Conservation (phyloP, 2,113 vertebrate genomes). For the Microcebus griseorufus region DNA sequence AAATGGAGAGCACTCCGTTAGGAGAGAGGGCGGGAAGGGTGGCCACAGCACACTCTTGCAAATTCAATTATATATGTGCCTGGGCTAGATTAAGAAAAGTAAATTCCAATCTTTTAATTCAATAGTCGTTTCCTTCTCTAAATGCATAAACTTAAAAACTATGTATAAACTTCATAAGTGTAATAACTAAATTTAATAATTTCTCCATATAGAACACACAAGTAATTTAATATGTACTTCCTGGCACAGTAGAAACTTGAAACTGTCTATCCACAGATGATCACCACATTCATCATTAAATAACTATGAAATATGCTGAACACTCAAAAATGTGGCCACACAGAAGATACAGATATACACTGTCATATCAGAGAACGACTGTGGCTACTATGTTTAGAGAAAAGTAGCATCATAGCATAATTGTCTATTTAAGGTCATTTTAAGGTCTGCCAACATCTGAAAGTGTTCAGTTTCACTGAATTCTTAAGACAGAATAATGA, state of each 20-base stretch:
- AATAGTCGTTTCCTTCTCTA: background rate
- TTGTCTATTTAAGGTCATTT: background rate
- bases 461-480: background rate
- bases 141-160: background rate
- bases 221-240: background rate
- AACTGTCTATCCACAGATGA: background rate
- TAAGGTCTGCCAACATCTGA: background rate
- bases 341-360: background rate
- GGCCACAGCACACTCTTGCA: rapidly evolving
- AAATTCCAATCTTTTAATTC: background rate
- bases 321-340: background rate
- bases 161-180: background rate
- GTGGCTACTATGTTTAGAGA: background rate
- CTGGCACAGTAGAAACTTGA: background rate
- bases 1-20: rapidly evolving
- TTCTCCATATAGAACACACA: background rate
- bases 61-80: background rate
- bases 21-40: rapidly evolving
- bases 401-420: background rate
- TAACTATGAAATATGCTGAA: background rate
- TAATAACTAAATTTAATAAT: background rate
- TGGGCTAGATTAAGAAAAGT: background rate
- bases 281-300: background rate
- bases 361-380: background rate
- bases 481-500: conserved; percentile 16